Percentiles rank a stretch among this genome's conserved stretches.
These are phyloP conservation scores for Atherinosoma microstoma DNA, from an alignment of 2,797 vertebrate species.

Conservation along the genomic window DNA sequence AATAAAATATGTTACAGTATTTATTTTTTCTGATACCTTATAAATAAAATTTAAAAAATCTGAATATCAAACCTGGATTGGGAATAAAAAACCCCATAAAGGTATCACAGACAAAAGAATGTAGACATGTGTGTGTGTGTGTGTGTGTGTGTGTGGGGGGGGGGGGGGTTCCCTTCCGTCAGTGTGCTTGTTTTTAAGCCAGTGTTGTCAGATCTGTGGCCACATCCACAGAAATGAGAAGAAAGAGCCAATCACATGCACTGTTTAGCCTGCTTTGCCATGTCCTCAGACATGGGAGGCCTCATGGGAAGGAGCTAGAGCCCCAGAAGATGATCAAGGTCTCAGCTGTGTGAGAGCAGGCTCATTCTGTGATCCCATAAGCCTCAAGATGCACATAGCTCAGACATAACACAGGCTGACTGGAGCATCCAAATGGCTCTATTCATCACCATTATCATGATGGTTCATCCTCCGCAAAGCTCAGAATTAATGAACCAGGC, in stretches of 20 bases:
- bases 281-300: slow-evolving; percentile 31
- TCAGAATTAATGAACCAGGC: slow-evolving; percentile 64
- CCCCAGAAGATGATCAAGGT: slow-evolving; percentile 55
- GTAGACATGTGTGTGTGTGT: slow-evolving; percentile 7
- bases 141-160: too few relatives aligned
- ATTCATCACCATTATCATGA: slow-evolving; percentile 73
- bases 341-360: slow-evolving; percentile 65
- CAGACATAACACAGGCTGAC: slow-evolving; percentile 54
- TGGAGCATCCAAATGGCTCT: slow-evolving; percentile 67
- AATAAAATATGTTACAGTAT: too few relatives aligned
- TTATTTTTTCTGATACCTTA: background rate
- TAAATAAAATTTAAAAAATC: background rate
- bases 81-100: background rate
- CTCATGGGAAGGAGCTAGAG: slow-evolving; percentile 48
- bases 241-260: slow-evolving; percentile 31
- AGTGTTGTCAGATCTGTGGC: slow-evolving; percentile 5
- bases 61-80: background rate
- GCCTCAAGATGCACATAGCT: slow-evolving; percentile 47
- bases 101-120: background rate
- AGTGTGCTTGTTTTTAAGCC: slow-evolving; percentile 5
- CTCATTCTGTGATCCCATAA: slow-evolving; percentile 61
- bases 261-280: slow-evolving; percentile 23
- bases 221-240: slow-evolving; percentile 9
- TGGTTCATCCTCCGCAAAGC: slow-evolving; percentile 50
- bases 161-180: background rate